phyloP scores from a whole-genome alignment of 2,797 vertebrate species.

The Acestrorhynchus altus region DNA sequence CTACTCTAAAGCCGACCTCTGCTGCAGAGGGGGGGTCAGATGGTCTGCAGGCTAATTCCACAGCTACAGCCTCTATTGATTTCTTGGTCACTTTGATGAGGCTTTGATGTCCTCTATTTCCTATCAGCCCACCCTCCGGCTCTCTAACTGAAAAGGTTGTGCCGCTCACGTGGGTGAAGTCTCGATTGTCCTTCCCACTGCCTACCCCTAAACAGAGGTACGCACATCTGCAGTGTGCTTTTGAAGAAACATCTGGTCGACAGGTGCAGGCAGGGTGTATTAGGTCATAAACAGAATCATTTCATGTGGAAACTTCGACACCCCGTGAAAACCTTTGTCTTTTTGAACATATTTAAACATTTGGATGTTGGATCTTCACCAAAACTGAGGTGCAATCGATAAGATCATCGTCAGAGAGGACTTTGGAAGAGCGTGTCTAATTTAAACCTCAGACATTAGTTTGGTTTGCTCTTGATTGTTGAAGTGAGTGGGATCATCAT shows the following conservation, averaged over 20 bases:
- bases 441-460: no score
- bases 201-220: neutral
- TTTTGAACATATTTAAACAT: no score
- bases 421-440: no score
- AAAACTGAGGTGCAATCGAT: no score
- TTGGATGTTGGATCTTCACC: no score
- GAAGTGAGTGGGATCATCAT: no score
- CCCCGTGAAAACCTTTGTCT: no score
- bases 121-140: conserved; percentile 7
- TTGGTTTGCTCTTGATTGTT: no score
- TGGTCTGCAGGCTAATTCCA: conserved; percentile 6
- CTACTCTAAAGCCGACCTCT: neutral
- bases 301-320: no score
- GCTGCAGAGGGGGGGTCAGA: neutral
- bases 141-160: conserved; percentile 5
- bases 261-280: neutral
- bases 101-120: conserved; percentile 33
- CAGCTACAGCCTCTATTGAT: conserved; percentile 27
- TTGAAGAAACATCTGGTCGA: neutral
- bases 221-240: neutral
- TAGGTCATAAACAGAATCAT: no score
- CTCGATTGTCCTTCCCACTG: neutral
- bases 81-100: conserved; percentile 8
- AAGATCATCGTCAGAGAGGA: no score
- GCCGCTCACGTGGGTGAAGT: neutral